Percentiles rank a stretch among this genome's conserved stretches.
These are phyloP conservation scores for Ascaphus truei DNA, from an alignment of 2,113 vertebrate species.

Conservation along the genomic window DNA sequence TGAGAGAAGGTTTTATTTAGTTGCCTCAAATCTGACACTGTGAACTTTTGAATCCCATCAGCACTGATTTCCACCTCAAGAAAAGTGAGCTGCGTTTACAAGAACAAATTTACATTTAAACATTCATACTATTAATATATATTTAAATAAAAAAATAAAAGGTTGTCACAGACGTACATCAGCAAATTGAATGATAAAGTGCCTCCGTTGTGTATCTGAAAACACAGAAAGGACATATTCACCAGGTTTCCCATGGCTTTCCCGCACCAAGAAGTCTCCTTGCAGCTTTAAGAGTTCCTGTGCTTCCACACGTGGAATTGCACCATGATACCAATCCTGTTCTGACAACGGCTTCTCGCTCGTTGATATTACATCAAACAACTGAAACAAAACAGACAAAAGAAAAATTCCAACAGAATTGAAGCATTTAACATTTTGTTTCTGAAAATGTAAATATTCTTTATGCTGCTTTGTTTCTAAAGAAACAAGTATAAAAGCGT, in stretches of 20 bases:
- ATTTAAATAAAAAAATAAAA: slow-evolving; percentile 41
- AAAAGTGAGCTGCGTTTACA: too few species aligned
- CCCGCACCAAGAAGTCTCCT: slow-evolving; percentile 95
- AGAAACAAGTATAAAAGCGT: too few species aligned
- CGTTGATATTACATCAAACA: slow-evolving; percentile 81
- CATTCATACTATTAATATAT: too few species aligned
- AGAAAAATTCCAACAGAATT: slow-evolving; percentile 36
- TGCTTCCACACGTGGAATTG: slow-evolving; percentile 91
- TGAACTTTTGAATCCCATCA: too few species aligned
- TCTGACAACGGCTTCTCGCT: slow-evolving; percentile 89
- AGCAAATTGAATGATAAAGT: slow-evolving; percentile 97
- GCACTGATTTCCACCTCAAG: too few species aligned
- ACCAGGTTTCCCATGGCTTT: slow-evolving; percentile 95
- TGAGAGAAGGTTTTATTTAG: too few species aligned
- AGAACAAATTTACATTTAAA: too few species aligned
- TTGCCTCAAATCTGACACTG: too few species aligned
- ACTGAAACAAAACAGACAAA: slow-evolving; percentile 63
- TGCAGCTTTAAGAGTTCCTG: slow-evolving; percentile 92
- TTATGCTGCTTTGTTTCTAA: background rate
- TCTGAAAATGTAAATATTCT: background rate
- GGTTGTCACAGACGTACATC: slow-evolving; percentile 75
- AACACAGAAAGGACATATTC: slow-evolving; percentile 98
- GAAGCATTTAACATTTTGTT: too few species aligned
- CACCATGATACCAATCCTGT: slow-evolving; percentile 97
- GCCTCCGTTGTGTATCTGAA: slow-evolving; percentile 88